Evolutionary conservation across 2,113 vertebrate genomes (phyloP), one percentile per base, ranked within the genome.

Genomic region (Turnix velox): DNA sequence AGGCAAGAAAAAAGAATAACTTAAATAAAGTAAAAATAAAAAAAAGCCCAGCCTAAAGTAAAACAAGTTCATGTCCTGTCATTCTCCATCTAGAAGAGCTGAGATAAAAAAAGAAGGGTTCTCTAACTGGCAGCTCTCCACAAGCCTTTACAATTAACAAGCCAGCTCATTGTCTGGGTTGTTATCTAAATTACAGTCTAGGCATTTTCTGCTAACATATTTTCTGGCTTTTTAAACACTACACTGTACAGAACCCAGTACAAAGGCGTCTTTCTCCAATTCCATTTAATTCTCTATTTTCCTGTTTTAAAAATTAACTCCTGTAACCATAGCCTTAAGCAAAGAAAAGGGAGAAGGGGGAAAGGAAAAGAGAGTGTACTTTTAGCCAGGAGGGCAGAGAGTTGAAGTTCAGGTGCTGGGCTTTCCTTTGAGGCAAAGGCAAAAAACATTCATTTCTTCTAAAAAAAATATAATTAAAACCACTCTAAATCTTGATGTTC

Each of bases 161-260:
- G 58, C 87, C 58, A 88, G 82, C 57, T 78, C 78, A 94, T 77
- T 94, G 91, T 96, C 96, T 88, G 78, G 55, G 80, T 73, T 97
- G 88, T 96, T 97, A 95, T 96, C 94, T 95, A 96, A 97, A 98
- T 97, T 96, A 97, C 82, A 97, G 95, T 85, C 78, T 77, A 80
- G 90, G 94, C 93, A 96, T 89, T 94, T 95, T 95, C 91, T 95
- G 71, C 88, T 92, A 97, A 96, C 62, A 39, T 93, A 95, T 96
- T 96, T 90, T 95, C 93, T 95, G 87, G 95, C 40, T 83, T 97
- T 96, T 95, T 94, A 96, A 97, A 95, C 86, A 89, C 90, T 96
- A 91, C 83, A 89, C 80, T 93, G 83, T 94, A 89, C 65, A 95
- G 80, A 91, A 92, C 83, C 87, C 92, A 96, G 89, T 46, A 97